Base-by-base conservation (phyloP, 2,113 vertebrate genomes). In the Etheostoma cragini region DNA sequence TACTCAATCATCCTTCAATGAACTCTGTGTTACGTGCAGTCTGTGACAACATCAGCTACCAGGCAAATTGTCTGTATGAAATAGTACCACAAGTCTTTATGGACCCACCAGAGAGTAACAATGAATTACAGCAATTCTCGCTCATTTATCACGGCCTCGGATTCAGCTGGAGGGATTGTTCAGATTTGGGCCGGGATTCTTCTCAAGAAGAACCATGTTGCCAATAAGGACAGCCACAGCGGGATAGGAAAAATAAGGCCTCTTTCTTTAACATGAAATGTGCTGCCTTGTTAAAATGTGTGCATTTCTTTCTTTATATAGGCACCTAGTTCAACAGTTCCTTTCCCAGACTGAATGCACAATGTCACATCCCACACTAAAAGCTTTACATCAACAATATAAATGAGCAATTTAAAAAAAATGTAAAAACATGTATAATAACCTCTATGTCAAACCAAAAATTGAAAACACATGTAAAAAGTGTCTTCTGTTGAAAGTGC, bases 191-290 rank as follows among this genome's bases (percentile, higher is more conserved):
- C 85, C 90, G 90, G 82, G 66, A 86, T 79, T 67, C 87, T 82
- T 87, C 71, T 74, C 13, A 60, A 77, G 83, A 78, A 87, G 67
- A 81, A 73, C 75, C 17, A 8, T 13, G 5, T 74, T 84, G 86
- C 89, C 90, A 93, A 86, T 76, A 78, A 77, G 82, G 76, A 47
- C 87, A 82, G 69, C 81, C 88, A 60, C 89, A 91, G 90, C 78
- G 89, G 85, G 84, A 88, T 87, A 79, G 88, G 84, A 92, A 89
- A 35, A 86, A 91, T 86, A 80, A 92, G 83, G 85, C 65, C 69
- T 78, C 78, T 86, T 89, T 92, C 83, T 87, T 87, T 82, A 69
- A 61, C 64, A 64, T 67, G 24, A 88, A 87, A 70, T 75, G 50
- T 60, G 77, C 80, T 71, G 74, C 10, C 24, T 75, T 76, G 69